Base-by-base conservation (phyloP, 2,888 invertebrate species). In the Plebejus anna region DNA sequence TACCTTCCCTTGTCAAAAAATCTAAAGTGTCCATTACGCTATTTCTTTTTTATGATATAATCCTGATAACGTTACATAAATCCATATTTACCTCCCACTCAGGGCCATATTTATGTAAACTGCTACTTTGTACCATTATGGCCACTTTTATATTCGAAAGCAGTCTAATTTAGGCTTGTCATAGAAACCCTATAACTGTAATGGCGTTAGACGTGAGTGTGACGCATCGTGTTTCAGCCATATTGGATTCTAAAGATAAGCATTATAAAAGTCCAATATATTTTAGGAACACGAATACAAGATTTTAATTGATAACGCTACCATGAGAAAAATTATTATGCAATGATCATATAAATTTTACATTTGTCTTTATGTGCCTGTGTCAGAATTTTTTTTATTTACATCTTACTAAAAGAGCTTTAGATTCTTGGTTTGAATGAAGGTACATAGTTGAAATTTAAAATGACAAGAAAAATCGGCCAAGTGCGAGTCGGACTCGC, bases 171-270 rank as follows among this genome's bases (percentile, higher is more conserved):
- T 75, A 70, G 51, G 70, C 47, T 71, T 72, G 75, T 77, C 77
- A 77, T 75, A 51, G 80, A 80, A 80, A 76, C 78, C 80, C 73
- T 13, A 75, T 78, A 80, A 79, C 77, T 76, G 78, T 75, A 66
- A 75, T 77, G 47, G 32, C 59, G 38, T 76, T 75, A 77, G 71
- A 77, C 72, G 75, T 79, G 77, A 76, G 32, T 32, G 75, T 79
- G 77, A 76, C 71, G 71, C 72, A 32, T 78, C 47, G 70, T 70
- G 57, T 77, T 78, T 76, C 75, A 59, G 73, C 73, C 51, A 13
- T 76, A 76, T 78, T 77, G 75, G 61, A 72, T 81, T 81, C 81
- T 81, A 71, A 42, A 38, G 47, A 76, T 70, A 57, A 71, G 76
- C 28, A 32, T 22, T 22, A 22, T 55, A 70, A 70, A 71, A 71